Conservation (phyloP, 2,113 vertebrate genomes). For the Mobula hypostoma region DNA sequence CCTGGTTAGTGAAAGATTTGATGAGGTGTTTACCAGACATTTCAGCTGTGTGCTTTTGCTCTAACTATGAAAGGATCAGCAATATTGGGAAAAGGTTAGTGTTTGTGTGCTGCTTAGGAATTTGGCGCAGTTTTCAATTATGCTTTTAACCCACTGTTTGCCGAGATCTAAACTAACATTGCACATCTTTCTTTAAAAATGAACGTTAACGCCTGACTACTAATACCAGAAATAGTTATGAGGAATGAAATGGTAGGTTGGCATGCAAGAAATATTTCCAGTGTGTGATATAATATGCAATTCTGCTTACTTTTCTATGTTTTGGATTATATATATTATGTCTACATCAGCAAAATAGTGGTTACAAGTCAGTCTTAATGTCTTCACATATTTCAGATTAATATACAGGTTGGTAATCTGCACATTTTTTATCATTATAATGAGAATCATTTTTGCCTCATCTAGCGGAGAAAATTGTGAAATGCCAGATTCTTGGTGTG, state of each 20-base stretch:
- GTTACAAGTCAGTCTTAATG: not conserved
- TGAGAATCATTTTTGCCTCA: not conserved
- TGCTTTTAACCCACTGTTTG: constrained; percentile 25
- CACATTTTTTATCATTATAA: not conserved
- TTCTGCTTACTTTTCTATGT: not conserved
- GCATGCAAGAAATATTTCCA: not conserved
- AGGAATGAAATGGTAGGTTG: not conserved
- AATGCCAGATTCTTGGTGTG: not conserved
- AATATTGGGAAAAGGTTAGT: not conserved
- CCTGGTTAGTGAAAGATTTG: not conserved
- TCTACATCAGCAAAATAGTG: not conserved
- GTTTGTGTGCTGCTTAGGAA: constrained; percentile 6
- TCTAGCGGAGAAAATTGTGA: not conserved
- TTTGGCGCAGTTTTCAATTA: not conserved
- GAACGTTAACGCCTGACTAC: not conserved
- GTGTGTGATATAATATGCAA: not conserved
- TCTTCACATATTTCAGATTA: not conserved
- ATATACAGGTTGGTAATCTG: too few relatives aligned
- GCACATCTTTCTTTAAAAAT: not conserved
- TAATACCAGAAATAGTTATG: not conserved
- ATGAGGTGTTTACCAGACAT: not conserved
- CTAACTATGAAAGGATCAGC: not conserved
- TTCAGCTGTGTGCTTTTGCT: not conserved
- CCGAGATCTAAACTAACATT: constrained; percentile 2
- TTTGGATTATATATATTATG: not conserved